phyloP scores from a whole-genome alignment of 1,140 invertebrate genomes.

The Dinothrombium tinctorium region DNA sequence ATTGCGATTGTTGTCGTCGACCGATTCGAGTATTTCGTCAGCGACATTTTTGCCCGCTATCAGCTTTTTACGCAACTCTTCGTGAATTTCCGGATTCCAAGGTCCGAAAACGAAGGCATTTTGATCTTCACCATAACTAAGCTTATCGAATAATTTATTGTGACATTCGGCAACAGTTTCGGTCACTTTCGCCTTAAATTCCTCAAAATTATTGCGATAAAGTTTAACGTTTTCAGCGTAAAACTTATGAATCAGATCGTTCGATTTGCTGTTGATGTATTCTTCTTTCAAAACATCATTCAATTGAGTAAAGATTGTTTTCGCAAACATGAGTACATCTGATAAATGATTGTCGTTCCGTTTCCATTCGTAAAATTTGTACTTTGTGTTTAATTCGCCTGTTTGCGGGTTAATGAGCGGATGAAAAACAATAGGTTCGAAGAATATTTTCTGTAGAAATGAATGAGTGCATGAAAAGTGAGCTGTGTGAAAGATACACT shows the following conservation, averaged over 20 bases:
- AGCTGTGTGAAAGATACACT: no score
- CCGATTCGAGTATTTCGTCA: no score
- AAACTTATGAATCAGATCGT: constrained; percentile 1
- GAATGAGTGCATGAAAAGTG: no score
- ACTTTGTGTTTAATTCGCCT: constrained; percentile 42
- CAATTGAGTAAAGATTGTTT: no score
- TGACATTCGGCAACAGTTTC: constrained; percentile 42
- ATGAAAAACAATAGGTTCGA: constrained; percentile 65
- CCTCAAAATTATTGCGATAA: constrained; percentile 33
- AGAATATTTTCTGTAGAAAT: constrained; percentile 51
- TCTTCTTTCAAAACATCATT: no score
- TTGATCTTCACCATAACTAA: constrained; percentile 43
- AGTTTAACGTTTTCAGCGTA: constrained; percentile 13
- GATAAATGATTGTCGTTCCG: no score
- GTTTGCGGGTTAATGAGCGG: constrained; percentile 51
- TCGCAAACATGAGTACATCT: no score
- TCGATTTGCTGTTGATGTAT: constrained; percentile 22
- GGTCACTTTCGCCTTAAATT: constrained; percentile 37
- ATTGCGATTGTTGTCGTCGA: not conserved
- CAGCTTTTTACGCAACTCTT: constrained; percentile 36
- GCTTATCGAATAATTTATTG: constrained; percentile 45
- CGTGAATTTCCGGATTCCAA: constrained; percentile 47
- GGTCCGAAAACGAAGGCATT: constrained; percentile 61
- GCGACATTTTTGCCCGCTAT: constrained; percentile 16
- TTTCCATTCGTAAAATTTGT: constrained; percentile 60